Base-by-base conservation (phyloP, 1,140 invertebrate genomes). In the Spodoptera litura region DNA sequence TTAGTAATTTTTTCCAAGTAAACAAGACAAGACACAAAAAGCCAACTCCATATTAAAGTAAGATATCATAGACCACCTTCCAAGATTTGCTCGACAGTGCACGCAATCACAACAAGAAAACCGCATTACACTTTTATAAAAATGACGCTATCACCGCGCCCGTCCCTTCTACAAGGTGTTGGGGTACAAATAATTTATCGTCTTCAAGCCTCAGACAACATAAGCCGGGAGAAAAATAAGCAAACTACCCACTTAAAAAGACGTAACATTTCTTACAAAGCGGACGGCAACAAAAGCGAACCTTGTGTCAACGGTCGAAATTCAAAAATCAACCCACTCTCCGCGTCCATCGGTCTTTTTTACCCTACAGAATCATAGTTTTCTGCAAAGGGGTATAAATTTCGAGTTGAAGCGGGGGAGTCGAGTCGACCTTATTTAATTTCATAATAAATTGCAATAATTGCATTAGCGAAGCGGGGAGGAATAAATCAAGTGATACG, bases 361-460 rank as follows among this genome's bases (percentile, higher is more conserved):
- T 76, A 79, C 83, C 78, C 80, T 53, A 81, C 71, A 70, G 71
- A 70, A 51, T 66, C 81, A 87, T 88, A 91, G 88, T 92, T 90
- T 88, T 64, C 87, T 86, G 86, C 89, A 87, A 91, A 91, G 86
- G 88, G 88, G 88, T 93, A 93, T 93, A 93, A 90, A 93, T 93
- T 93, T 89, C 79, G 79, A 81, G 84, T 83, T 62, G 84, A 79
- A 83, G 80, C 70, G 79, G 85, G 82, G 86, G 84, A 80, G 88
- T 84, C 83, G 88, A 87, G 85, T 89, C 88, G 86, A 88, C 89
- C 88, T 92, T 94, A 92, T 94, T 93, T 94, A 94, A 93, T 94
- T 93, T 94, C 88, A 90, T 92, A 90, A 92, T 94, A 94, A 94
- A 94, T 94, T 93, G 92, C 88, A 91, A 92, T 94, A 93, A 94